Base-by-base conservation (phyloP, 1,140 invertebrate species). In the Lasaia peninsularis region DNA sequence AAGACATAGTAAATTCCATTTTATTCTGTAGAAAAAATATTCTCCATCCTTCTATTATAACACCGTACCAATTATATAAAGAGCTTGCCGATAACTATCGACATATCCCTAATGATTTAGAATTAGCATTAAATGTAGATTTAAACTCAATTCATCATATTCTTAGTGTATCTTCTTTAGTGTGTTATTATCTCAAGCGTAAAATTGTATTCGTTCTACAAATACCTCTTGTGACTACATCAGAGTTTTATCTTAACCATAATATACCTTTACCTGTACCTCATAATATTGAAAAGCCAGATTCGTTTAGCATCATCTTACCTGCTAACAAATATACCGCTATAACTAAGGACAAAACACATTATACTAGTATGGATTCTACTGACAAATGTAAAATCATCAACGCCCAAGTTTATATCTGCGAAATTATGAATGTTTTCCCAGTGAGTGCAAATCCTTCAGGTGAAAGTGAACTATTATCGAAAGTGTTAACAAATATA, bases 231-330 rank as follows among this genome's bases (percentile, higher is more conserved):
- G 60, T 67, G 0, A 50, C 24, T 8, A 11, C 52, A 16, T 60
- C 52, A 21, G 50, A 54, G 48, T 65, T 56, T 56, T 55, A 24
- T 33, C 52, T 71, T 20, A 65, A 48, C 52, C n/a, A n/a, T n/a
- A n/a, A 21, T 16, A 35, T 65, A 52, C 34, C 65, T 8, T 50
- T 65, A 20, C 62, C 60, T 8, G 54, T 52, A 9, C 60, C 62
- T 0, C 60, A 65, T 63, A 33, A 28, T 58, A 44, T 37, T 2
- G 18, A 40, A 40, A 14, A 52, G 1, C n/a, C 44, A 93, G 92
- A 66, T 65, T 97, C 49, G 1, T 54, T 53, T 54, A 50, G 9
- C 49, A 58, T 56, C 9, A 55, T 62, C 10, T 11, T 65, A 37
- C 62, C 58, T 3, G 51, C 28, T 50, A 37, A 12, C 44, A 58